Base-by-base conservation (phyloP, 23 tunicate genomes). In the Corella eumyota region DNA sequence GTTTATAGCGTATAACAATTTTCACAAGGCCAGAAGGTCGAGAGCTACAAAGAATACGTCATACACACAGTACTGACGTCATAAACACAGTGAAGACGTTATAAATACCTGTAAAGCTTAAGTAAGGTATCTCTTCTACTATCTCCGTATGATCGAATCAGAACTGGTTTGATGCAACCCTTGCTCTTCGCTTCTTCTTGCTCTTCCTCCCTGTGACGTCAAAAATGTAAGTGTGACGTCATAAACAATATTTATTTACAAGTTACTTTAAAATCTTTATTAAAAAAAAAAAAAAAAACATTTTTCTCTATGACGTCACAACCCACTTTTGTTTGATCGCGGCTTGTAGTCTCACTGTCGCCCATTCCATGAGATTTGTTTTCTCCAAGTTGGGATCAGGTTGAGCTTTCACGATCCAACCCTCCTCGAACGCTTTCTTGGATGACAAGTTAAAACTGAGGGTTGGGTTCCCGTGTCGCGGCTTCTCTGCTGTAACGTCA, bases 111-210 rank as follows among this genome's bases (percentile, higher is more conserved):
- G 88, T 88, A 88, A 1, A 78, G 55, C 57, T 88, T 88, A 61
- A 88, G 49, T 44, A 88, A 59, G n/a, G 82, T 75, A 45, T 88
- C 96, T 27, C 88, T 62, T 19, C 96, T 66, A 61, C 88, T 78
- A 36, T 88, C 96, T 0, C 96, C 96, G 60, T 88, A 88, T 45
- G 72, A 68, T 19, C 96, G 88, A 25, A 78, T 73, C 26, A 78
- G 0, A 21, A 78, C 25, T 54, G 78, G 73, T 48, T 73, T 88
- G 60, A 27, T 58, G 49, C 47, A 37, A n/a, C 88, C 88, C 0
- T 35, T 61, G 26, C 59, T 68, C 38, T 62, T 67, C 27, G 96
- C 88, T 23, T 28, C 27, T 30, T 88, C 88, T 11, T 78, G 81
- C 32, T 88, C 96, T 1, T 78, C 61, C 29, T 88, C 96, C 34